phyloP scores from a whole-genome alignment of 1,140 invertebrate species.

The Drosophila tani region DNA sequence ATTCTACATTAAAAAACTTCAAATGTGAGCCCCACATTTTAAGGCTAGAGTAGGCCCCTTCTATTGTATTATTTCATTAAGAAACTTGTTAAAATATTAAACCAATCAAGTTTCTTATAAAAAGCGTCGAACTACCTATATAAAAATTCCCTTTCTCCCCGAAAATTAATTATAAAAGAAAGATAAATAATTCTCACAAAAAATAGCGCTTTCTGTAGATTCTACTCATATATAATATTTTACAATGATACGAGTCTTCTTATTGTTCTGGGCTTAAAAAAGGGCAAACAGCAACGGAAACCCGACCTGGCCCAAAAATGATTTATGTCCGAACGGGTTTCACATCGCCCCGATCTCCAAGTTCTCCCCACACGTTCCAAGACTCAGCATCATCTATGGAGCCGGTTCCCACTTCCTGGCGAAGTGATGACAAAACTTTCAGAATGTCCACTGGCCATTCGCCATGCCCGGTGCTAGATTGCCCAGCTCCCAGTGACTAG shows the following conservation, averaged over 20 bases:
- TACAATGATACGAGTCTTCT: not conserved
- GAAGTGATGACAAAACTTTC: conserved; percentile 71
- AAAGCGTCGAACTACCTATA: not conserved
- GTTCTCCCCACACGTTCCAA: conserved; percentile 27
- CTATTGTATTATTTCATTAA: too few relatives aligned
- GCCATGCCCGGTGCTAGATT: conserved; percentile 1
- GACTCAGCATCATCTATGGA: conserved; percentile 47
- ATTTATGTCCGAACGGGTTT: conserved; percentile 53
- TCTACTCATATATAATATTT: not conserved
- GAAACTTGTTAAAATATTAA: too few relatives aligned
- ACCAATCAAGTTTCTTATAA: too few relatives aligned
- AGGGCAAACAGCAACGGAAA: conserved; percentile 6
- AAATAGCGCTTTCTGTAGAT: not conserved
- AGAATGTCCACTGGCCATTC: conserved; percentile 49
- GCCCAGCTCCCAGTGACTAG: conserved; percentile 1
- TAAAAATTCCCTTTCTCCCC: not conserved
- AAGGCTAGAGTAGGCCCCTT: too few relatives aligned
- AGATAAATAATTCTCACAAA: not conserved
- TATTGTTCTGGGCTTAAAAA: conserved; percentile 3
- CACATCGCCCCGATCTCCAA: conserved; percentile 8
- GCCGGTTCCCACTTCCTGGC: conserved; percentile 81
- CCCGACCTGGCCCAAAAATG: conserved; percentile 51
- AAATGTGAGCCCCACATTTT: too few relatives aligned
- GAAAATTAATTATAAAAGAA: not conserved
- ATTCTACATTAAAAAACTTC: too few relatives aligned